These are phyloP conservation scores for Axis porcinus DNA, from an alignment of 2,113 vertebrate genomes.

Conservation along the genomic window DNA sequence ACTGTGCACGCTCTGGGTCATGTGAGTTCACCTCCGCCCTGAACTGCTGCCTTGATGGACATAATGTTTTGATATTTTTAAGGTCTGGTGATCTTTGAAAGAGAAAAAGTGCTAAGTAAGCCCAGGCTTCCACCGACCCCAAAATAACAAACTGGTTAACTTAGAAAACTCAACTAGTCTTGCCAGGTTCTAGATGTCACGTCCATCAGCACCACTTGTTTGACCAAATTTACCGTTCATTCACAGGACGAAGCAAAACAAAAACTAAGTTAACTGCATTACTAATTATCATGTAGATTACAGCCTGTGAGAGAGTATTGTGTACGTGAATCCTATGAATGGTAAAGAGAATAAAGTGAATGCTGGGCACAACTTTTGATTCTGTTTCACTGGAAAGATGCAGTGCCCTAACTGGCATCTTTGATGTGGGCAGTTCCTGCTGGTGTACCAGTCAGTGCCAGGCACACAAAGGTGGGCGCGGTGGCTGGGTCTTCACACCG, in stretches of 20 bases:
- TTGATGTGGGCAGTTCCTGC: background rate
- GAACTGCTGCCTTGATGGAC: background rate
- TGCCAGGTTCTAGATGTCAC: background rate
- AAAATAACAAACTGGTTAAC: background rate
- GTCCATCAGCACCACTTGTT: background rate
- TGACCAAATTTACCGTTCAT: background rate
- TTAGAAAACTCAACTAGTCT: background rate
- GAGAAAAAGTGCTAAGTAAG: background rate
- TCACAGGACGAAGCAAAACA: background rate
- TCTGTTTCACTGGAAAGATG: background rate
- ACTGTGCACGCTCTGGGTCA: accelerated
- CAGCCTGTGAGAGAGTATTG: accelerated
- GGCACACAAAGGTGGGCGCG: background rate
- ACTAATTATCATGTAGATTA: accelerated
- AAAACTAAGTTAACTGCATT: accelerated
- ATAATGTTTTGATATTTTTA: background rate
- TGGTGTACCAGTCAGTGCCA: background rate
- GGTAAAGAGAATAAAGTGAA: background rate
- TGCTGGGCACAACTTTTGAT: background rate
- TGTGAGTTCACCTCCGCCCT: accelerated
- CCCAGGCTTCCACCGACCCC: background rate
- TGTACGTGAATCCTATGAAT: accelerated
- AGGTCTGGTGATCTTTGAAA: background rate
- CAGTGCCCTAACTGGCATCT: accelerated
- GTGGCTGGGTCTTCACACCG: background rate